Evolutionary conservation across 2,888 invertebrate genomes (phyloP).

Genomic region (Antitype chi): DNA sequence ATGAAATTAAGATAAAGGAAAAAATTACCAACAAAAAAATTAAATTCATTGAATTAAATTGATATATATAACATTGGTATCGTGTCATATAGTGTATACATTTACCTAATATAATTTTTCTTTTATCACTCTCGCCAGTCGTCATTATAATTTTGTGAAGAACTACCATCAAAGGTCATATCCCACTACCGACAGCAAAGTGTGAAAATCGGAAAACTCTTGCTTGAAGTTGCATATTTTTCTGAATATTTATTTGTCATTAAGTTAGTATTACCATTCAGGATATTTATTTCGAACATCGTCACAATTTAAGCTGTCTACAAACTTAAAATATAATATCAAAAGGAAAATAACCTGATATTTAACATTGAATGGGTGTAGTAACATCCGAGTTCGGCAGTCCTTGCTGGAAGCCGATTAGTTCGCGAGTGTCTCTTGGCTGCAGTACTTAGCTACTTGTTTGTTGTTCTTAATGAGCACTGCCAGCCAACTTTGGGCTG

Average conservation of each 20-base stretch:
- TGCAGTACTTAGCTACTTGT: conserved; percentile 87
- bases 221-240: background rate
- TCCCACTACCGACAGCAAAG: background rate
- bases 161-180: conserved; percentile 5
- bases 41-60: no score
- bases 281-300: conserved; percentile 8
- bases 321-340: conserved; percentile 39
- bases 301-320: conserved; percentile 22
- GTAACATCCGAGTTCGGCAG: conserved; percentile 71
- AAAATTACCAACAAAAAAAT: no score
- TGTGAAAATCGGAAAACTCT: background rate
- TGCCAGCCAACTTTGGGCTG: conserved; percentile 87
- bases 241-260: conserved; percentile 9
- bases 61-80: no score
- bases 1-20: no score
- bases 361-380: conserved; percentile 70
- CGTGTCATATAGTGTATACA: background rate
- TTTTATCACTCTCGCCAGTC: background rate
- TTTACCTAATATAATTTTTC: background rate
- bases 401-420: conserved; percentile 85
- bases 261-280: background rate
- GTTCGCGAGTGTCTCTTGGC: conserved; percentile 79
- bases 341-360: conserved; percentile 64
- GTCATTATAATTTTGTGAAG: conserved; percentile 13
- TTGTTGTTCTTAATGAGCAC: conserved; percentile 90